Base-by-base conservation (phyloP, 1,140 invertebrate genomes). In the Micrasema longulum region DNA sequence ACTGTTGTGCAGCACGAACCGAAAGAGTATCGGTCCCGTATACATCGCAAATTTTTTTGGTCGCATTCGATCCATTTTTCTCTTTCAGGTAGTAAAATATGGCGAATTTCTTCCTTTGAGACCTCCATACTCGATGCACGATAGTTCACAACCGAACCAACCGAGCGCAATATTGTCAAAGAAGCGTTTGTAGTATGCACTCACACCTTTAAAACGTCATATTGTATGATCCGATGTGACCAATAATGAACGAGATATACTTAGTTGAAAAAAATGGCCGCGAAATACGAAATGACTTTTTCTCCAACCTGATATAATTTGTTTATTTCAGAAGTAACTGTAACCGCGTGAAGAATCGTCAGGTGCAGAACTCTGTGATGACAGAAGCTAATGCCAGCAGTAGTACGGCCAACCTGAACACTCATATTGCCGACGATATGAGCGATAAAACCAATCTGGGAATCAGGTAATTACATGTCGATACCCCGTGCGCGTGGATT, bases 391-490 rank as follows among this genome's bases (percentile, higher is more conserved):
- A 72, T 69, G 77, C 80, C 23, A 83, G 83, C 35, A 81, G 77
- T 11, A 84, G 81, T 55, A 79, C 76, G 60, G 79, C 80, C 76
- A 84, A 82, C n/a, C 80, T 83, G 4, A 82, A 83, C 45, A 82
- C 79, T 1, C 80, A 82, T 63, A 71, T 83, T 0, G 78, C 75
- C 4, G 83, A 84, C 62, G 84, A 84, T 66, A 69, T 71, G 10
- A 84, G 82, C 71, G 79, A 77, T 14, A 85, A 80, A 23, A 69
- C 36, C 16, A 41, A 6, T 2, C 64, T 67, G 7, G 38, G 48
- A 47, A n/a, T 53, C 36, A 62, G 53, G 67, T 57, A 18, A 14
- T 12, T n/a, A n/a, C n/a, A n/a, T n/a, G n/a, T n/a, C n/a, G n/a
- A n/a, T n/a, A n/a, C n/a, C n/a, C n/a, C n/a, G n/a, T n/a, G n/a